Percentiles rank a stretch among this genome's conserved stretches.
phyloP scores from a whole-genome alignment of 1,140 invertebrate genomes.

The Archivesica marissinica region DNA sequence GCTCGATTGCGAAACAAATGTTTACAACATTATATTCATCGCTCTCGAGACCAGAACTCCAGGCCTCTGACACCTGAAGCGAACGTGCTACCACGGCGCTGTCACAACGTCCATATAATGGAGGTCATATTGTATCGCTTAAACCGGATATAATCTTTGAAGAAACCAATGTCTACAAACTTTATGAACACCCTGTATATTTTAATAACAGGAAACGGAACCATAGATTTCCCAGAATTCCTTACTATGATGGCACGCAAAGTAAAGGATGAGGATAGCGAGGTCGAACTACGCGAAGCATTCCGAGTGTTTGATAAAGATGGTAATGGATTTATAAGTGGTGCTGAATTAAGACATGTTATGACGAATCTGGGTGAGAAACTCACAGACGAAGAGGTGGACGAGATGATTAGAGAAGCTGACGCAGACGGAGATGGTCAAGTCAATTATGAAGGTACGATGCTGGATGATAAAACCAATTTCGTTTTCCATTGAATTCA shows the following conservation, averaged over 20 bases:
- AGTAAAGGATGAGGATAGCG: slow-evolving; percentile 99
- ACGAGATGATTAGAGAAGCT: slow-evolving; percentile 96
- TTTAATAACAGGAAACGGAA: slow-evolving; percentile 93
- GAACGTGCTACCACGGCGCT: too few relatives aligned
- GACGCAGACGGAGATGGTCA: slow-evolving; percentile 92
- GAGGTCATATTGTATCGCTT: too few relatives aligned
- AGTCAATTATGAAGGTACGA: slow-evolving; percentile 78
- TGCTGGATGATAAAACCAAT: too few relatives aligned
- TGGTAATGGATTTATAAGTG: slow-evolving; percentile 91
- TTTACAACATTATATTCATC: too few relatives aligned
- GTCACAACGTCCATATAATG: too few relatives aligned
- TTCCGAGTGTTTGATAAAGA: slow-evolving; percentile 99
- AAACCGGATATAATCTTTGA: too few relatives aligned
- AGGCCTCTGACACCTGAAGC: too few relatives aligned
- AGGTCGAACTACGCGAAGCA: slow-evolving; percentile 99
- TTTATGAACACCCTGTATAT: too few relatives aligned
- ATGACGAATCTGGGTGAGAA: slow-evolving; percentile 97
- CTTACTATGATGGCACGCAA: slow-evolving; percentile 98
- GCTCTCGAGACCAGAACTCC: too few relatives aligned
- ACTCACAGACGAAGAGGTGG: slow-evolving; percentile 94
- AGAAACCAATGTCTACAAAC: too few relatives aligned
- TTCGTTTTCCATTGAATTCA: too few relatives aligned
- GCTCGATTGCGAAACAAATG: too few relatives aligned
- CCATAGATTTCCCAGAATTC: slow-evolving; percentile 98
- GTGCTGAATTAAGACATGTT: slow-evolving; percentile 85